Base-by-base conservation (phyloP, 2,797 vertebrate genomes). In the Gymnothorax javanicus region DNA sequence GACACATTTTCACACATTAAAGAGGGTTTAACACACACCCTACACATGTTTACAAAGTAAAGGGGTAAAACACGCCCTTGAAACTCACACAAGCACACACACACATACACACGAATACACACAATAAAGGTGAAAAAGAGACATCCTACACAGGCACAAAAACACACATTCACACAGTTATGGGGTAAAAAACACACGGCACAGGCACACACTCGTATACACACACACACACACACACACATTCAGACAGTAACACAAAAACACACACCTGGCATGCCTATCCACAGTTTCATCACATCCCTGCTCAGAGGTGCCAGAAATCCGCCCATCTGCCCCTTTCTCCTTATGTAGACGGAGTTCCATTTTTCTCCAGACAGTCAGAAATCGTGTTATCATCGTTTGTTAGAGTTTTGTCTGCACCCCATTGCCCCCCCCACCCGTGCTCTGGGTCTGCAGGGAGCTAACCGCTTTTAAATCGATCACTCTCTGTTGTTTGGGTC, bases 381-480 rank as follows among this genome's bases (percentile, higher is more conserved):
- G 25, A 77, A 43, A 77, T 79, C 23, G 75, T 79, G 25, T 73
- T 33, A 67, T n/a, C 62, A n/a, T 67, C 20, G 62, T n/a, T 15
- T 83, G 58, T 83, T 83, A 67, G 62, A 23, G 62, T 59, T 27
- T 64, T 23, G 25, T 62, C 3, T 50, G 27, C 23, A 27, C 27
- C 57, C 27, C 7, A n/a, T 13, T 27, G 58, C 12, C 5, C 75
- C n/a, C 12, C 27, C 8, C 84, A 6, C 71, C 58, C 57, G 8
- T 33, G 62, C 52, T 54, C 81, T 57, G 56, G 75, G 50, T 79
- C 75, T 27, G 50, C 15, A 4, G 25, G 60, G 84, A 27, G 23
- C 27, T 87, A 83, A 84, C 52, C 4, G 52, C 15, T 54, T 87
- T 87, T 83, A 52, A 11, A 83, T 69, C 82, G 82, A 87, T 84